These are phyloP conservation scores for Periplaneta americana DNA, from an alignment of 1,140 invertebrate species.

Conservation along the genomic window DNA sequence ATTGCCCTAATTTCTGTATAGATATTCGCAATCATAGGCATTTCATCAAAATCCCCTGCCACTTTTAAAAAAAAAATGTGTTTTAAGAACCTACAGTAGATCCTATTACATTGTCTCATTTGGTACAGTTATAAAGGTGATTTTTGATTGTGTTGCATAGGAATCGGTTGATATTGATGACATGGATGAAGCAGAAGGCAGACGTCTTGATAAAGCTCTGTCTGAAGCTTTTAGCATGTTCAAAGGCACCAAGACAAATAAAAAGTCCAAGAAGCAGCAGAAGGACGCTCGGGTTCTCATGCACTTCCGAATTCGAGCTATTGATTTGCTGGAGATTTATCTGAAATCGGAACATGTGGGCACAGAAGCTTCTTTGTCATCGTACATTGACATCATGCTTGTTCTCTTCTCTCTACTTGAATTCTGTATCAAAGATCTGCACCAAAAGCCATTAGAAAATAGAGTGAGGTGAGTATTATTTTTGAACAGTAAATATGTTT, in stretches of 20 bases:
- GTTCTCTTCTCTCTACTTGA: constrained; percentile 58
- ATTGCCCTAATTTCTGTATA: too few relatives aligned
- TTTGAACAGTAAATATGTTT: too few relatives aligned
- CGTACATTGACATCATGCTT: constrained; percentile 58
- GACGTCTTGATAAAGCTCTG: constrained; percentile 60
- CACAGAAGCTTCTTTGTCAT: constrained; percentile 54
- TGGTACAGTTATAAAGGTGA: background rate
- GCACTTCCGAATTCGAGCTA: constrained; percentile 60
- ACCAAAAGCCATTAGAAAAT: constrained; percentile 59
- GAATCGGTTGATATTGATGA: constrained; percentile 71
- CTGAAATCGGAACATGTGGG: constrained; percentile 37
- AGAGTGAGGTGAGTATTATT: constrained; percentile 41
- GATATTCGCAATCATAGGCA: too few relatives aligned
- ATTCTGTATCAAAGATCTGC: constrained; percentile 57
- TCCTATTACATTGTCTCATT: background rate
- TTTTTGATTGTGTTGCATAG: constrained; percentile 7
- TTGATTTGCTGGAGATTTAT: constrained; percentile 66
- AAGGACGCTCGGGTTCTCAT: constrained; percentile 58
- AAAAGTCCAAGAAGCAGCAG: constrained; percentile 53
- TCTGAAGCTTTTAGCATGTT: constrained; percentile 63
- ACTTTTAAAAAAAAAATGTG: too few relatives aligned
- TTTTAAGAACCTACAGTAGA: too few relatives aligned
- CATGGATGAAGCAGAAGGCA: constrained; percentile 68
- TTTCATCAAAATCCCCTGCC: too few relatives aligned
- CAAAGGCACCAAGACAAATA: constrained; percentile 33